Evolutionary conservation across 2,888 invertebrate genomes (phyloP).

Genomic region (Agrilus cyanescens): DNA sequence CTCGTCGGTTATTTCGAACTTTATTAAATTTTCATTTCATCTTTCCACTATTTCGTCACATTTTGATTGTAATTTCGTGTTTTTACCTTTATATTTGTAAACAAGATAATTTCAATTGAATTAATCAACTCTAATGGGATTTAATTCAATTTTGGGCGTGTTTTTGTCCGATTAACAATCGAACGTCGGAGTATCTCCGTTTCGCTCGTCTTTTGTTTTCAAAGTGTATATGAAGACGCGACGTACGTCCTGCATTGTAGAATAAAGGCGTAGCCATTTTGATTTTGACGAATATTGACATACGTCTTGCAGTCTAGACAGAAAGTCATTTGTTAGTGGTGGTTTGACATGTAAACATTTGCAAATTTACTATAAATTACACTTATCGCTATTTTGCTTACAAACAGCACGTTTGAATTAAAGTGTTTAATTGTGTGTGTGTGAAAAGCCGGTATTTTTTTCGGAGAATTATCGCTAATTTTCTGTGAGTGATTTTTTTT

Average conservation of each 20-base stretch:
- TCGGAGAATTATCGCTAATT: conserved; percentile 2
- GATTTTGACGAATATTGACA: conserved; percentile 64
- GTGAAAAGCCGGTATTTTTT: conserved; percentile 4
- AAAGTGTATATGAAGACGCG: conserved; percentile 8
- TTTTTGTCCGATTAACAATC: conserved; percentile 18
- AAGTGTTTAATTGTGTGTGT: conserved; percentile 1
- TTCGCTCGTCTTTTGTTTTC: conserved; percentile 2
- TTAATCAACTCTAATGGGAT: too few species aligned
- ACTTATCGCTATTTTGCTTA: neutral
- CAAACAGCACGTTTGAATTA: conserved; percentile 12
- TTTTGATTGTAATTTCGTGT: too few species aligned
- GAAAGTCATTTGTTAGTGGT: conserved; percentile 39
- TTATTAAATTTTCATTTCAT: too few species aligned
- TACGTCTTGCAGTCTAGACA: conserved; percentile 42
- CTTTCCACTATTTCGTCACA: too few species aligned
- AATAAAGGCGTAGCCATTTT: conserved; percentile 57
- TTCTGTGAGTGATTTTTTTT: conserved; percentile 6
- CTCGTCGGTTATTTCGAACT: too few species aligned
- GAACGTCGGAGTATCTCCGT: conserved; percentile 14
- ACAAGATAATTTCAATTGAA: too few species aligned
- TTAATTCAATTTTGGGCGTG: conserved; percentile 28
- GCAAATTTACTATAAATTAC: conserved; percentile 16
- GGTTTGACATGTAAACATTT: conserved; percentile 39
- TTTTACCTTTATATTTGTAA: too few species aligned
- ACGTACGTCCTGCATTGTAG: conserved; percentile 22